Evolutionary conservation across 1,140 invertebrate genomes (phyloP).

Genomic region (Papilio xuthus): DNA sequence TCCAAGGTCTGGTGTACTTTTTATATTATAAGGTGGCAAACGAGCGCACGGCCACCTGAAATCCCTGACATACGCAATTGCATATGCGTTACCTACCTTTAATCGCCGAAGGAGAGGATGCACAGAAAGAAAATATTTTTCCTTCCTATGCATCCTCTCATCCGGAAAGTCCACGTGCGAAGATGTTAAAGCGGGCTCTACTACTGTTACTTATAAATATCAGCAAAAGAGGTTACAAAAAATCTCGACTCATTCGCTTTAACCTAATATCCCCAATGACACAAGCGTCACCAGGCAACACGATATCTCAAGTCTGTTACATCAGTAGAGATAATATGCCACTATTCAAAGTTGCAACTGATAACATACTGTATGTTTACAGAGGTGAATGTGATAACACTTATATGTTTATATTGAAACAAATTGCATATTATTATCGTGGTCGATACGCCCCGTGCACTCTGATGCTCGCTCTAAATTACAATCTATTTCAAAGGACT

Average conservation of each 20-base stretch:
- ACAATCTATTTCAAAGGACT: slow-evolving; percentile 7
- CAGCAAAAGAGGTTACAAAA: background rate
- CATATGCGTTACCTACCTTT: no score
- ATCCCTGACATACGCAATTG: no score
- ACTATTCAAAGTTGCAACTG: slow-evolving; percentile 52
- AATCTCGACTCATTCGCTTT: background rate
- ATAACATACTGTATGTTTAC: slow-evolving; percentile 48
- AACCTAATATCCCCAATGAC: slow-evolving; percentile 38
- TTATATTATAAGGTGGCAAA: no score
- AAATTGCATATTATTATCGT: slow-evolving; percentile 40
- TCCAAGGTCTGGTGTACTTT: no score
- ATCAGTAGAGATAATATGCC: slow-evolving; percentile 40
- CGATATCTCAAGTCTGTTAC: slow-evolving; percentile 39
- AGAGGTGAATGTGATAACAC: slow-evolving; percentile 48
- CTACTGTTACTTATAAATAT: no score
- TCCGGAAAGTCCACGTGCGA: no score
- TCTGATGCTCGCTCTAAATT: slow-evolving; percentile 15
- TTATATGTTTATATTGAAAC: slow-evolving; percentile 47
- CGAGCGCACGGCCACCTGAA: no score
- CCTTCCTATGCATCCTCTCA: no score
- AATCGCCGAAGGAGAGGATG: no score
- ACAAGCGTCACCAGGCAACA: slow-evolving; percentile 37
- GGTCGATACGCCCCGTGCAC: background rate
- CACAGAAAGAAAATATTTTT: no score
- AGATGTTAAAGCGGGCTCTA: no score